A percentile compares a stretch with the other conserved stretches of the same genome.
These are phyloP conservation scores for Pseudoips prasinana DNA, from an alignment of 2,888 invertebrate genomes.

Conservation along the genomic window DNA sequence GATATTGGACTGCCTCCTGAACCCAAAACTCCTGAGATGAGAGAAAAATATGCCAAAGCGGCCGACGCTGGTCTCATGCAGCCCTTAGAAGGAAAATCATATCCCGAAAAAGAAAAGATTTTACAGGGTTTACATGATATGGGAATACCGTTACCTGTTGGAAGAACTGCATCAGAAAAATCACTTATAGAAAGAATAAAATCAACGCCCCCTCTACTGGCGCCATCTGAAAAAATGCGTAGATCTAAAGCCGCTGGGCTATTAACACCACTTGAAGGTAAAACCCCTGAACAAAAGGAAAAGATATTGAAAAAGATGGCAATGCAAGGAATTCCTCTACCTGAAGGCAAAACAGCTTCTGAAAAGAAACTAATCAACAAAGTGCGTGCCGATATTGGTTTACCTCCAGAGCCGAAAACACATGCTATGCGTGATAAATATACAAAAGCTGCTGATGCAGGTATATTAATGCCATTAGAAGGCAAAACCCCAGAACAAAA, in stretches of 20 bases:
- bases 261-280: slow-evolving; percentile 24
- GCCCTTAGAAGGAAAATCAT: too few species aligned
- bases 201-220: slow-evolving; percentile 16
- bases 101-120: slow-evolving; percentile 29
- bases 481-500: slow-evolving; percentile 22
- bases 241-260: slow-evolving; percentile 23
- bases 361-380: slow-evolving; percentile 6
- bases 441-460: slow-evolving; percentile 15
- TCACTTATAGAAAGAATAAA: neutral
- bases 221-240: neutral
- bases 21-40: too few species aligned
- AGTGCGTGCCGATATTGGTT: slow-evolving; percentile 17
- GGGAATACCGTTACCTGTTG: too few species aligned
- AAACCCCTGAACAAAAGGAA: slow-evolving; percentile 29
- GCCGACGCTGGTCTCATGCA: too few species aligned
- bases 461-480: slow-evolving; percentile 27
- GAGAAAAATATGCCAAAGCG: too few species aligned
- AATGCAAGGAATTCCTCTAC: slow-evolving; percentile 29
- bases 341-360: slow-evolving; percentile 9
- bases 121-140: slow-evolving; percentile 15
- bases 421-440: slow-evolving; percentile 5
- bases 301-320: slow-evolving; percentile 26
- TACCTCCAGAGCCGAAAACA: slow-evolving; percentile 4
- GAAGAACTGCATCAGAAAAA: too few species aligned
- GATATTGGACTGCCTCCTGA: slow-evolving; percentile 17